phyloP scores from a whole-genome alignment of 2,797 vertebrate species.

The Podargus strigoides region DNA sequence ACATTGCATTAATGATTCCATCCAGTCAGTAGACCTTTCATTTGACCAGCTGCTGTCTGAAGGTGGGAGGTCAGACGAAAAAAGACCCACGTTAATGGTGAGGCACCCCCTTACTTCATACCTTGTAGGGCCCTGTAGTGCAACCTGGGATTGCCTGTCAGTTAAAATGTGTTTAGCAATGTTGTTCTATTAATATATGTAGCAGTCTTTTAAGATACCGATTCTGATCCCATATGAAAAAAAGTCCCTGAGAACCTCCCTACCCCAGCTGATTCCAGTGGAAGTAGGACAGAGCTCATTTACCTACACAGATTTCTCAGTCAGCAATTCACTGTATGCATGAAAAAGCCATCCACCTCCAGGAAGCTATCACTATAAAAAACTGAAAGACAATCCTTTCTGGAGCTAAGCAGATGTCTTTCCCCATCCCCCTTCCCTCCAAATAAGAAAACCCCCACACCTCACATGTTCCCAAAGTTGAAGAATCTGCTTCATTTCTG shows the following conservation, averaged over 20 bases:
- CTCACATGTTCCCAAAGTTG: not conserved
- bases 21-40: not conserved
- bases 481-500: not conserved
- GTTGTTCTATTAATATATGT: not conserved
- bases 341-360: not conserved
- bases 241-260: not conserved
- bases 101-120: not conserved
- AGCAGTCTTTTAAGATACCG: not conserved
- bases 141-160: not conserved
- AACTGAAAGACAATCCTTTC: not conserved
- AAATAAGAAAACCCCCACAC: not conserved
- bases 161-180: not conserved
- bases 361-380: not conserved
- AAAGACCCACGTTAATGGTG: not conserved
- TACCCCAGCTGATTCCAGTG: not conserved
- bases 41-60: not conserved
- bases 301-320: not conserved
- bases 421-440: not conserved
- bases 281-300: not conserved
- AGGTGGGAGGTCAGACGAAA: not conserved
- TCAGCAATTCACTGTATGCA: not conserved
- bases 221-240: not conserved
- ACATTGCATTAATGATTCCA: not conserved
- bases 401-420: not conserved
- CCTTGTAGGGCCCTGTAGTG: not conserved